Evolutionary conservation across 2,113 vertebrate species (phyloP).

Genomic region (Irena cyanogastra): DNA sequence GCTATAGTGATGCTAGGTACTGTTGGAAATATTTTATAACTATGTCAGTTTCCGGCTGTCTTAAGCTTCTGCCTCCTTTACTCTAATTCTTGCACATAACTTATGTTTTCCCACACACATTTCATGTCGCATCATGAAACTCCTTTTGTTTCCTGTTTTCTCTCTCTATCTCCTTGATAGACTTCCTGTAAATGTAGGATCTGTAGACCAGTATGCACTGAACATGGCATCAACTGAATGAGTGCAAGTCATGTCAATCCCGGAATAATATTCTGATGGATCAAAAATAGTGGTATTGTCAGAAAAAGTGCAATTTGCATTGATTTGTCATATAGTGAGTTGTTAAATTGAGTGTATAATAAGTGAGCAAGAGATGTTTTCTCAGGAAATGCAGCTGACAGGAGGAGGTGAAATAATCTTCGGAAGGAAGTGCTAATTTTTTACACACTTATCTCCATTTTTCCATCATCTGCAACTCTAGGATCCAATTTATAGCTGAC

Average conservation of each 20-base stretch:
- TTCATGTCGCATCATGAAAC: background rate
- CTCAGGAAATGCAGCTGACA: background rate
- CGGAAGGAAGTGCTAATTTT: background rate
- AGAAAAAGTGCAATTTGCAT: background rate
- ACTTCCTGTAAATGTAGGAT: background rate
- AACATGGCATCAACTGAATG: background rate
- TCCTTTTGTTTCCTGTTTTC: background rate
- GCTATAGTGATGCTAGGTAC: background rate
- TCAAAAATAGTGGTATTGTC: background rate
- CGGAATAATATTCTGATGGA: background rate
- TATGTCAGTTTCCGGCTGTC: background rate
- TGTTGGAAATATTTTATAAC: background rate
- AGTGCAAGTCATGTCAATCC: background rate
- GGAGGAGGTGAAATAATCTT: slow-evolving; percentile 4
- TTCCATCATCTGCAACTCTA: background rate
- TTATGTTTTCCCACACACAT: background rate
- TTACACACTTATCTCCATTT: background rate
- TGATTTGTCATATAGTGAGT: background rate
- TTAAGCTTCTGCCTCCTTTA: background rate
- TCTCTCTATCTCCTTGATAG: background rate
- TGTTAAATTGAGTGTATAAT: background rate
- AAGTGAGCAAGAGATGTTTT: background rate
- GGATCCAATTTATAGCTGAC: background rate
- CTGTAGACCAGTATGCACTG: background rate
- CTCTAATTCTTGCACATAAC: background rate